Conservation (phyloP, 2,113 vertebrate genomes). For the Channa argus region DNA sequence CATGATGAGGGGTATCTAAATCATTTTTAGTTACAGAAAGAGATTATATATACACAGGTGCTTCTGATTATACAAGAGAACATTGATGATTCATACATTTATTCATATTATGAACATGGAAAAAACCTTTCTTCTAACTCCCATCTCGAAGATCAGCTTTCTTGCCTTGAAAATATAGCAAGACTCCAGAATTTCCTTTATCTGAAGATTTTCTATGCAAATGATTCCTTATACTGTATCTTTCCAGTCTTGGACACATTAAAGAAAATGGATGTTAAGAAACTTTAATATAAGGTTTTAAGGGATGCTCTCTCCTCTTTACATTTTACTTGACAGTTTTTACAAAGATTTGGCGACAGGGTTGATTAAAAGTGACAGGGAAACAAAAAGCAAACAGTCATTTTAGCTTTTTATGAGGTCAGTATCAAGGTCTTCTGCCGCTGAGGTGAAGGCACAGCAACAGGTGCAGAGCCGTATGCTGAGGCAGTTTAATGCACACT, state of each 20-base stretch:
- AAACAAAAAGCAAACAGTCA: slow-evolving; percentile 10
- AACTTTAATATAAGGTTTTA: slow-evolving; percentile 5
- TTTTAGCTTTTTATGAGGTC: neutral
- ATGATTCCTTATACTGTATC: slow-evolving; percentile 16
- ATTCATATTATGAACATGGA: slow-evolving; percentile 44
- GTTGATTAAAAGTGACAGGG: neutral
- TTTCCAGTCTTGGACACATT: slow-evolving; percentile 7
- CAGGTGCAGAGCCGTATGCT: neutral
- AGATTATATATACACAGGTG: slow-evolving; percentile 66
- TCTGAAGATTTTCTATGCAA: slow-evolving; percentile 14
- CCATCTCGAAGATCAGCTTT: neutral
- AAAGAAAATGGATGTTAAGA: neutral
- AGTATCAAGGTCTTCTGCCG: neutral
- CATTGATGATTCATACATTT: slow-evolving; percentile 23
- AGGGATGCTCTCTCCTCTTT: neutral
- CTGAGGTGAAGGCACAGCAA: slow-evolving; percentile 5
- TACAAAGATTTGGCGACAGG: neutral
- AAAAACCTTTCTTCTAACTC: slow-evolving; percentile 21
- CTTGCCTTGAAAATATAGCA: neutral
- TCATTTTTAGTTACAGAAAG: slow-evolving; percentile 74
- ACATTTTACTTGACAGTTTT: neutral
- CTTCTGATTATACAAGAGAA: slow-evolving; percentile 61
- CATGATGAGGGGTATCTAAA: slow-evolving; percentile 73
- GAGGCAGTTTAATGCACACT: neutral
- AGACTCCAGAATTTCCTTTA: slow-evolving; percentile 3